These are phyloP conservation scores for Caenorhabditis sp. DNA, from an alignment of 2,888 invertebrate genomes.

Conservation along the genomic window DNA sequence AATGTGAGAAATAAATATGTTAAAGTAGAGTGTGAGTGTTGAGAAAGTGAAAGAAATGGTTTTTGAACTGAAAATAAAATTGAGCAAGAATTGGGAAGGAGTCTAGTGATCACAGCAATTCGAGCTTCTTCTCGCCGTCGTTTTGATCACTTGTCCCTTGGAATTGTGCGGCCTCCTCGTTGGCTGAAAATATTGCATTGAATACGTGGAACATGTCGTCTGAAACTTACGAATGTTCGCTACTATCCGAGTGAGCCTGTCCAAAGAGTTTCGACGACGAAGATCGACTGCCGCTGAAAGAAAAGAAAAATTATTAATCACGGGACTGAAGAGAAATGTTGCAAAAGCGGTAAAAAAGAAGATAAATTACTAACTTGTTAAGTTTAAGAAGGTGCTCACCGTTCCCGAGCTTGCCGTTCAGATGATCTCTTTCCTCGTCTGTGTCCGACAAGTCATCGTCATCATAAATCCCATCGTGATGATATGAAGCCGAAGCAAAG, in stretches of 20 bases:
- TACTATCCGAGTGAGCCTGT: conserved; percentile 64
- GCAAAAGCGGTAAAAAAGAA: neutral
- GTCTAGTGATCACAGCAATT: conserved; percentile 40
- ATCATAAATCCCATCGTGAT: conserved; percentile 36
- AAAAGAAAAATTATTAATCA: neutral
- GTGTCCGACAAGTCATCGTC: conserved; percentile 50
- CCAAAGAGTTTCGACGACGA: conserved; percentile 64
- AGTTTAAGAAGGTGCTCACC: conserved; percentile 52
- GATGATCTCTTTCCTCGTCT: conserved; percentile 36
- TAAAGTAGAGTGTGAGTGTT: neutral
- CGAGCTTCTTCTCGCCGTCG: conserved; percentile 34
- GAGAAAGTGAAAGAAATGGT: conserved; percentile 9
- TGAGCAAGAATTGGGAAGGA: conserved; percentile 1
- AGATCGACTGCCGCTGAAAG: conserved; percentile 56
- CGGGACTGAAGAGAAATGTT: neutral
- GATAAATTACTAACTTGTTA: conserved; percentile 28
- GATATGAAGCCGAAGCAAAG: conserved; percentile 43
- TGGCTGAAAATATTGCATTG: conserved; percentile 43
- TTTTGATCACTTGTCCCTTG: conserved; percentile 11
- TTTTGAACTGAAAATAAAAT: neutral
- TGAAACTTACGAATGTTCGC: conserved; percentile 62
- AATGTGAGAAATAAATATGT: neutral
- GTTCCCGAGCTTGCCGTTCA: conserved; percentile 41
- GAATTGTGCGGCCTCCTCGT: conserved; percentile 15
- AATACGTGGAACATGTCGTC: neutral